Conservation (phyloP, 2,888 invertebrate species). For the Cantharis rustica region DNA sequence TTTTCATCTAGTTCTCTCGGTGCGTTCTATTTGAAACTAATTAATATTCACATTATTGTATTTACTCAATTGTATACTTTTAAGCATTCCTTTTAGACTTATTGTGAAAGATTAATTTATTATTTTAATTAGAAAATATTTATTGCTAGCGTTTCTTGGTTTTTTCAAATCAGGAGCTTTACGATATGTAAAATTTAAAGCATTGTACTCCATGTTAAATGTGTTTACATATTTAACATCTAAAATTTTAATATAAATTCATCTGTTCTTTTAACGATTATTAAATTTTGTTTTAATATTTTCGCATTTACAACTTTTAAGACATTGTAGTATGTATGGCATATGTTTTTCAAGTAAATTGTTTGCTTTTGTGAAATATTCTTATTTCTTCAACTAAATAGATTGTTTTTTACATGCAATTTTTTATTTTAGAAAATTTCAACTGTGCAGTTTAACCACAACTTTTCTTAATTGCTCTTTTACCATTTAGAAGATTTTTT, state of each 20-base stretch:
- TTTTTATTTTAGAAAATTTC: not conserved
- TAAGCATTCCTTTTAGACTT: not conserved
- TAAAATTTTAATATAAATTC: not conserved
- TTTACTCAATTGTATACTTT: not conserved
- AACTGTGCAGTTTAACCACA: too few relatives aligned
- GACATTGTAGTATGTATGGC: not conserved
- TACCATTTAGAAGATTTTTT: too few relatives aligned
- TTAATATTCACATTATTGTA: not conserved
- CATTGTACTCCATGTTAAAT: not conserved
- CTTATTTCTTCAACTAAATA: not conserved
- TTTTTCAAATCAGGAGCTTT: not conserved
- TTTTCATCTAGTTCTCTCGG: not conserved
- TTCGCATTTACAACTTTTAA: not conserved
- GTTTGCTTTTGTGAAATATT: not conserved
- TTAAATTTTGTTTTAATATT: not conserved
- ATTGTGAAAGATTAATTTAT: not conserved
- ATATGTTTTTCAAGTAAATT: not conserved
- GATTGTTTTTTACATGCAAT: not conserved
- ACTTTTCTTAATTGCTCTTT: too few relatives aligned
- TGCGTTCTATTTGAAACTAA: not conserved
- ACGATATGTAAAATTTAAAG: not conserved
- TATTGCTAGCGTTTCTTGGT: not conserved
- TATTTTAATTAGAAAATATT: not conserved
- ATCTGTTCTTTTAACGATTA: not conserved
- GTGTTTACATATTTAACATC: not conserved